Evolutionary conservation across 2,888 invertebrate species (phyloP).

Genomic region (Empis livida): DNA sequence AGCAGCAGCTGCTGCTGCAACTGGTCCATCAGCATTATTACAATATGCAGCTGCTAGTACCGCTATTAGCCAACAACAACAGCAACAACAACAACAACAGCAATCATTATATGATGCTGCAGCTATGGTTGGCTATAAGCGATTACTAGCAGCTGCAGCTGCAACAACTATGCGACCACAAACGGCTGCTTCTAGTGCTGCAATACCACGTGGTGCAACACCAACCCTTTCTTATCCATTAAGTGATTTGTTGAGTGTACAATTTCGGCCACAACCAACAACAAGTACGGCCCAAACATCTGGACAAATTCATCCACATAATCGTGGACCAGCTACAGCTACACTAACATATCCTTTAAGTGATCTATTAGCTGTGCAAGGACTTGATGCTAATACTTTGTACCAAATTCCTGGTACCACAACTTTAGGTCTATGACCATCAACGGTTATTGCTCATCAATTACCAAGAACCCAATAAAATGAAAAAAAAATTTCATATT

Average conservation of each 20-base stretch:
- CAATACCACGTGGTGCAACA: slow-evolving; percentile 26
- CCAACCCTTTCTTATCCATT: slow-evolving; percentile 52
- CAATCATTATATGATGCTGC: slow-evolving; percentile 29
- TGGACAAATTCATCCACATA: slow-evolving; percentile 26
- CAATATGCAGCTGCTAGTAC: slow-evolving; percentile 49
- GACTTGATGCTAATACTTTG: slow-evolving; percentile 48
- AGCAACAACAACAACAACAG: slow-evolving; percentile 41
- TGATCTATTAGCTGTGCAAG: slow-evolving; percentile 57
- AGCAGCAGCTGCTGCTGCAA: slow-evolving; percentile 24
- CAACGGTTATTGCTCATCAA: slow-evolving; percentile 35
- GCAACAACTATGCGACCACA: slow-evolving; percentile 28
- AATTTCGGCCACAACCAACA: slow-evolving; percentile 23
- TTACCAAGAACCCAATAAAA: slow-evolving; percentile 25
- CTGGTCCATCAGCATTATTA: slow-evolving; percentile 36
- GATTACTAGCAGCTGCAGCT: slow-evolving; percentile 34
- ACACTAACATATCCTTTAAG: slow-evolving; percentile 54
- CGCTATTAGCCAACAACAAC: slow-evolving; percentile 43
- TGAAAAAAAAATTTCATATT: not conserved
- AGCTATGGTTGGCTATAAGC: slow-evolving; percentile 33
- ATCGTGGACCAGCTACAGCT: slow-evolving; percentile 38
- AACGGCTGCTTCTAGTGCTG: slow-evolving; percentile 37
- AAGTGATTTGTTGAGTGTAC: slow-evolving; percentile 58
- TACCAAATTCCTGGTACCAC: slow-evolving; percentile 58
- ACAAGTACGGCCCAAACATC: slow-evolving; percentile 28
- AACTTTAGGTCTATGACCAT: slow-evolving; percentile 55